phyloP scores from a whole-genome alignment of 1,140 invertebrate species.

The Drosophila parvula region DNA sequence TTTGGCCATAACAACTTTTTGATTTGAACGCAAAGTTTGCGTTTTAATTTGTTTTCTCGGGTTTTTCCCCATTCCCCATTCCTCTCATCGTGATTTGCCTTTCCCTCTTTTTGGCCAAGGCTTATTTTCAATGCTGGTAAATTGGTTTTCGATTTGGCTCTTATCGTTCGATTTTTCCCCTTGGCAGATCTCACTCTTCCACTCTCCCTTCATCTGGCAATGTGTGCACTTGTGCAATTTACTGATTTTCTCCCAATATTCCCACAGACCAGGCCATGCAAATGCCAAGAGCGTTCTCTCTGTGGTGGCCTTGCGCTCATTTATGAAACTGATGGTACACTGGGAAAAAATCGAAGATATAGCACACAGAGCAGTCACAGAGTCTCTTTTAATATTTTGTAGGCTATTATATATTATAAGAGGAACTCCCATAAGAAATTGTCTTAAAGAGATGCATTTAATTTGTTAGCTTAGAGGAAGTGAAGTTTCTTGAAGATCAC shows the following conservation, averaged over 20 bases:
- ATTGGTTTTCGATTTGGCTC: conserved; percentile 75
- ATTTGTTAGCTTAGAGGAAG: too few species aligned
- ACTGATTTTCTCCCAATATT: conserved; percentile 17
- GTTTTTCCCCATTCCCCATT: not conserved
- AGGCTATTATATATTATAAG: too few species aligned
- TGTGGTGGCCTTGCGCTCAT: conserved; percentile 62
- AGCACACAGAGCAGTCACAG: not conserved
- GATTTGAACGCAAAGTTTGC: conserved; percentile 71
- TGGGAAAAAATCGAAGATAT: conserved; percentile 3
- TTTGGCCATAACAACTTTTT: conserved; percentile 75
- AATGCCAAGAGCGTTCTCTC: conserved; percentile 49
- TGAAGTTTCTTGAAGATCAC: too few species aligned
- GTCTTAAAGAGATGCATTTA: too few species aligned
- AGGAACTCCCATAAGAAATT: too few species aligned
- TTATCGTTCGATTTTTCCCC: conserved; percentile 8
- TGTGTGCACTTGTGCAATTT: conserved; percentile 43
- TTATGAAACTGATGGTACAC: conserved; percentile 52
- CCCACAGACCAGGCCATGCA: conserved; percentile 38
- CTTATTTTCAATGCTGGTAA: conserved; percentile 58
- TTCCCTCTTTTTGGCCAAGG: conserved; percentile 31
- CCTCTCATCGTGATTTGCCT: not conserved
- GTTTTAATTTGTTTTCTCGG: conserved; percentile 63
- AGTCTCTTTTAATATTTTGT: not conserved
- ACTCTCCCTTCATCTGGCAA: too few species aligned
- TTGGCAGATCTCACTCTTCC: not conserved